phyloP scores from a whole-genome alignment of 2,888 invertebrate genomes.

The Leptarthrus brevirostris region DNA sequence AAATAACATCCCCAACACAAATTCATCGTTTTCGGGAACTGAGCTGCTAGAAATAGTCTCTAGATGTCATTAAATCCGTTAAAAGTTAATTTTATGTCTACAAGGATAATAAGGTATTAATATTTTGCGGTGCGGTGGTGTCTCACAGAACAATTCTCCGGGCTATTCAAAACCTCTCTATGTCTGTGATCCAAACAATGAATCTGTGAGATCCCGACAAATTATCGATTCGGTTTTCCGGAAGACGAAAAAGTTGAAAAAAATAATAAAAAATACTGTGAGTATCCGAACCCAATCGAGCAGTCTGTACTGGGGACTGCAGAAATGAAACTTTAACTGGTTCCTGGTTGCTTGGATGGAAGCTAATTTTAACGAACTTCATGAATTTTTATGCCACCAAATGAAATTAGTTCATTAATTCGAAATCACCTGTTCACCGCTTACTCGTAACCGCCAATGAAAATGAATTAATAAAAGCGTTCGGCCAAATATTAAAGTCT shows the following conservation, averaged over 20 bases:
- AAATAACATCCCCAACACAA: slow-evolving; percentile 27
- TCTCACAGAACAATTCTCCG: not conserved
- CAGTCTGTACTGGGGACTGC: too few species aligned
- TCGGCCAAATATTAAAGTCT: slow-evolving; percentile 29
- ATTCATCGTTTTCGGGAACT: slow-evolving; percentile 1
- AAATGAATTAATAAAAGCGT: not conserved
- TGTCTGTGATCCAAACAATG: slow-evolving; percentile 5
- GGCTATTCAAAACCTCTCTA: not conserved
- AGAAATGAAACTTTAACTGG: too few species aligned
- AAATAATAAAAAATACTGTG: too few species aligned
- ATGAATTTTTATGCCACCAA: slow-evolving; percentile 6
- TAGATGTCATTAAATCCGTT: slow-evolving; percentile 39
- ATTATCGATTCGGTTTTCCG: slow-evolving; percentile 14
- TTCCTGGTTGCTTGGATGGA: too few species aligned
- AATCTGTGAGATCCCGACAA: not conserved
- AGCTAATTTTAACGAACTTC: too few species aligned
- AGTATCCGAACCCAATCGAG: too few species aligned
- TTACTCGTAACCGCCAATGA: not conserved
- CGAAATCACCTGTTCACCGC: slow-evolving; percentile 9
- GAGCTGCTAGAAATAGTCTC: slow-evolving; percentile 24
- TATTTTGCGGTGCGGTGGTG: slow-evolving; percentile 5
- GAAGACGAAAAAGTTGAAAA: not conserved
- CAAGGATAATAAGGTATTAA: slow-evolving; percentile 33
- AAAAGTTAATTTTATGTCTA: slow-evolving; percentile 27
- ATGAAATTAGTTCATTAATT: slow-evolving; percentile 40